Base-by-base conservation (phyloP, 37 sponge, comb jelly and placozoan genomes). In the Chondrilla cf. caribensis region DNA sequence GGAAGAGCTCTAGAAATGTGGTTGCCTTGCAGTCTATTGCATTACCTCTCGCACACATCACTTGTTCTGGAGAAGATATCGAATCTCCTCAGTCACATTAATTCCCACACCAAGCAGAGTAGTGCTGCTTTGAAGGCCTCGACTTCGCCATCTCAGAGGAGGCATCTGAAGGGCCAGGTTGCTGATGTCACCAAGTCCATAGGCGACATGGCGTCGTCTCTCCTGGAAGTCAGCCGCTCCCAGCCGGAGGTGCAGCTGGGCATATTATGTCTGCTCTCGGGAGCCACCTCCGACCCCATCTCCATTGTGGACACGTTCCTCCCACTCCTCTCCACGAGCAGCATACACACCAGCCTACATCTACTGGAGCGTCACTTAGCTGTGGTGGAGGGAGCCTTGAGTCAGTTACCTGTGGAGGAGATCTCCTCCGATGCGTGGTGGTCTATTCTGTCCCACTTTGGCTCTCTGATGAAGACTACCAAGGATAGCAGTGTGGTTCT, bases 221-320 rank as follows among this genome's bases (percentile, higher is more conserved):
- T 73, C n/a, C 44, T 73, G 19, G 76, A 73, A 1, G 25, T 73
- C 25, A n/a, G 76, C 44, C 41, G 44, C 24, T 43, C 76, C 15
- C 24, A 73, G 44, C 76, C 76, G 0, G 25, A 73, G n/a, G 44
- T 73, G 25, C 76, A 73, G 44, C 41, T 73, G 22, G 4, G 43
- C 41, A 73, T 73, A 21, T 43, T 73, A n/a, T 42, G 36, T 2
- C 76, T 73, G 25, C 76, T 73, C 41, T 73, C 44, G 3, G 76
- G 24, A n/a, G 44, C 76, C 8, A 37, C 36, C 25, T 14, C 76
- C 6, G 43, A 73, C 41, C 76, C 76, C 40, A 25, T 73, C 22
- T 37, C 76, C 7, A 21, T 73, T 24, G 68, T 67, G 68, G 68
- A 67, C 35, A 4, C 68, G 32, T 73, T 73, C 76, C 19, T 43